A percentile compares a stretch with the other conserved stretches of the same genome.
phyloP scores from a whole-genome alignment of 2,113 vertebrate genomes.

The Gracilinanus agilis region DNA sequence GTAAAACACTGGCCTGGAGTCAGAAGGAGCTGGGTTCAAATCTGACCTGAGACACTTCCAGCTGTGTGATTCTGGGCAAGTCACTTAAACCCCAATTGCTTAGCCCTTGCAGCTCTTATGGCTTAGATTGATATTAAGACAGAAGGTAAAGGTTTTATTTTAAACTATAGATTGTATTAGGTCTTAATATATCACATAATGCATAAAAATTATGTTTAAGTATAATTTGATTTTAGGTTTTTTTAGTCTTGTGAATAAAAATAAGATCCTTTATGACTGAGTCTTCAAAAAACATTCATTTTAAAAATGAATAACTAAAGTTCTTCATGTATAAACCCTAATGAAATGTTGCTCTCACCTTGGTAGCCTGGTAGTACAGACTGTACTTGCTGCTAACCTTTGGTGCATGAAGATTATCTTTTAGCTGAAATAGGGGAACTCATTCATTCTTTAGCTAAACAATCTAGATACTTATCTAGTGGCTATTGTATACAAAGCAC shows the following conservation, averaged over 20 bases:
- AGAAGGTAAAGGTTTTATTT: background rate
- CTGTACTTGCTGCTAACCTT: background rate
- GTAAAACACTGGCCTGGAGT: too few species aligned
- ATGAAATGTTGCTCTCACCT: background rate
- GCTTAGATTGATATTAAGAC: too few species aligned
- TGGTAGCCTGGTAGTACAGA: background rate
- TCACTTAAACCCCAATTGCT: too few species aligned
- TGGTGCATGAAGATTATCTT: background rate
- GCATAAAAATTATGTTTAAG: background rate
- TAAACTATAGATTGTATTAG: background rate
- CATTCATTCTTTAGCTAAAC: background rate
- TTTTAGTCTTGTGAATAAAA: background rate
- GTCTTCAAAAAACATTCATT: too few species aligned
- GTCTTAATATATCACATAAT: background rate
- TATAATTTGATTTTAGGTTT: background rate
- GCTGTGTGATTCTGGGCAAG: too few species aligned
- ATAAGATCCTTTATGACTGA: background rate
- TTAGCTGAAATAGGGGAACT: background rate
- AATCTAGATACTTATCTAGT: background rate
- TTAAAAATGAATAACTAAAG: background rate
- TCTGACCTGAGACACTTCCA: too few species aligned
- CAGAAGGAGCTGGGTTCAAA: too few species aligned
- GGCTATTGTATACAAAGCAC: background rate
- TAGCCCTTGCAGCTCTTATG: too few species aligned
- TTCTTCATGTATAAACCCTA: background rate